phyloP scores from a whole-genome alignment of 2,113 vertebrate genomes.

The Heteronetta atricapilla region DNA sequence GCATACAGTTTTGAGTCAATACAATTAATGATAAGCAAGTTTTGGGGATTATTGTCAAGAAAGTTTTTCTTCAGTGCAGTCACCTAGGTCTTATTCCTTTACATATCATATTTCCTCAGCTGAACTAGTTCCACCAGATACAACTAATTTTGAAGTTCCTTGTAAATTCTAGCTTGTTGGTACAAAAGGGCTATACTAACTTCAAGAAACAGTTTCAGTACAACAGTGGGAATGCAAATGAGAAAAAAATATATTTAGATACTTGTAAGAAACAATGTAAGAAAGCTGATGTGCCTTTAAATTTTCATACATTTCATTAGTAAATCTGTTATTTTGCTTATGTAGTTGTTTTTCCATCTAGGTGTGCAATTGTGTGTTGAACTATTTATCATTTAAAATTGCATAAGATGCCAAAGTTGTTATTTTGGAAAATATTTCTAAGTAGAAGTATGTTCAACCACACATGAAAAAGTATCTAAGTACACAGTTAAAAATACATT shows the following conservation, averaged over 20 bases:
- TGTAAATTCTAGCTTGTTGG: background rate
- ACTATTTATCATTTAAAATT: background rate
- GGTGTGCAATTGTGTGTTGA: background rate
- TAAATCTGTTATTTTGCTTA: background rate
- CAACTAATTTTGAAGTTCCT: background rate
- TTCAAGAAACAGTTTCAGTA: background rate
- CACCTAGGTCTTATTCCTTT: background rate
- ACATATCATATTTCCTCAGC: background rate
- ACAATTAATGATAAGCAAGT: fast-evolving
- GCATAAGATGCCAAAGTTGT: background rate
- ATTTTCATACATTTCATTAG: background rate
- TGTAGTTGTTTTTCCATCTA: background rate
- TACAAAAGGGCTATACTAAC: background rate
- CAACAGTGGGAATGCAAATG: background rate
- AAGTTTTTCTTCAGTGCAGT: background rate
- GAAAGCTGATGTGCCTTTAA: background rate
- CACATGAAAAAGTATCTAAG: background rate
- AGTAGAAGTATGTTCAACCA: background rate
- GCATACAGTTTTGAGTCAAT: background rate
- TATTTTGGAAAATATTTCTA: background rate
- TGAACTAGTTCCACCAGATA: background rate
- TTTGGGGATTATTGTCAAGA: background rate
- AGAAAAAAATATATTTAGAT: background rate
- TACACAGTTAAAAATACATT: background rate
- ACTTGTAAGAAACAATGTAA: background rate